Evolutionary conservation across 1,140 invertebrate genomes (phyloP), one percentile per base, ranked within the genome.

Genomic region (Ooceraea biroi): DNA sequence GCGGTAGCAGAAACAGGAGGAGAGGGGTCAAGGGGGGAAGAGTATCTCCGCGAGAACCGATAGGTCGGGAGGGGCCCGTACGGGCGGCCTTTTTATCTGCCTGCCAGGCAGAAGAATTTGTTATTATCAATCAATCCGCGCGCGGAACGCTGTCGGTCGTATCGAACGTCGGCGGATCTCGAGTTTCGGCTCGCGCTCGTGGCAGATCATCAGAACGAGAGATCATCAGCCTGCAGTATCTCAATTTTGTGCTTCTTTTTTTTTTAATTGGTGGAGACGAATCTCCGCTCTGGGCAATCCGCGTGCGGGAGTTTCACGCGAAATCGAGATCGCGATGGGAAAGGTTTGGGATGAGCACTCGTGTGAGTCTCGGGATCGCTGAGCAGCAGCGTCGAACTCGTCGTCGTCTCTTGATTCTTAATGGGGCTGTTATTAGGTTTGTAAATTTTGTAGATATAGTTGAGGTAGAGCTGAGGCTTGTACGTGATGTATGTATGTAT

Each of bases 1-100:
- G 74, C 66, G 71, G 78, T 82, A 55, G 46, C 25, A 25, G 66
- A 48, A 68, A 58, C 50, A 46, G 30, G 78, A 41, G 72, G 52
- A 55, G 30, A 41, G 58, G 52, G 48, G 27, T 41, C 30, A 50
- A 27, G 30, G 52, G 48, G 44, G 50, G 57, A 8, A 44, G n/a
- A 65, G 41, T n/a, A 27, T 46, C n/a, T n/a, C 69, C 50, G 44
- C 8, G 55, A 61, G 30, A n/a, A n/a, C 30, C n/a, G 52, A 68
- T 48, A 78, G n/a, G 65, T 30, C 22, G 69, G 71, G 44, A 71
- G 19, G 66, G 25, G 87, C 86, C 83, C 50, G 55, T 72, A 80
- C 58, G 73, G 48, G 22, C 48, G 58, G 36, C 22, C 10, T 30
- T 60, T 82, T 80, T 78, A 68, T 72, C 25, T 82, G 22, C 3